Conservation (phyloP, 1,140 invertebrate species). For the Tetragnatha versicolor region DNA sequence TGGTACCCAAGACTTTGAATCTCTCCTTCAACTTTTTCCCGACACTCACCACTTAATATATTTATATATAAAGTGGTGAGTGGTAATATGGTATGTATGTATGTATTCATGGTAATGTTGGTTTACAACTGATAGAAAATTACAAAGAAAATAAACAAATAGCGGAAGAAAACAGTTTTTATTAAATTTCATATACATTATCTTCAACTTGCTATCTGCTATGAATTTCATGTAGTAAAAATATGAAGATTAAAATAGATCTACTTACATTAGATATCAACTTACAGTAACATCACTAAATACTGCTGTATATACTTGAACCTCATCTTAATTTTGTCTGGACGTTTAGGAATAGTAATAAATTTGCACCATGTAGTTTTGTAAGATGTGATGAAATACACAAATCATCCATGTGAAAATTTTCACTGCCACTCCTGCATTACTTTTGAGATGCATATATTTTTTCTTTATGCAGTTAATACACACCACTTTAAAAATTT, state of each 20-base stretch:
- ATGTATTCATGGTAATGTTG: too few relatives aligned
- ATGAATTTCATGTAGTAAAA: conserved; percentile 44
- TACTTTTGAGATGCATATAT: neutral
- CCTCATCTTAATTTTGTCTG: conserved; percentile 31
- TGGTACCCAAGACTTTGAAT: too few relatives aligned
- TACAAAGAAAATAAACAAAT: neutral
- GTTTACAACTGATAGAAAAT: too few relatives aligned
- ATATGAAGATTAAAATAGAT: conserved; percentile 50
- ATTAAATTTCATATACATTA: conserved; percentile 33
- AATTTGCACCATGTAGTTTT: conserved; percentile 29
- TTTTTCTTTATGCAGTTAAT: neutral
- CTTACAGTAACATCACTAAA: neutral
- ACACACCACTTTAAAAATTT: neutral
- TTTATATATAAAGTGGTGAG: too few relatives aligned
- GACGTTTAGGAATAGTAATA: neutral
- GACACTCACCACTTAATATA: too few relatives aligned
- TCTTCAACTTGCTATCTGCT: conserved; percentile 14
- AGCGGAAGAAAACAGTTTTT: conserved; percentile 21
- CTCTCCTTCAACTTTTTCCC: too few relatives aligned
- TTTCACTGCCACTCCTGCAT: neutral
- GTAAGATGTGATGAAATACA: neutral
- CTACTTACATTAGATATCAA: conserved; percentile 13
- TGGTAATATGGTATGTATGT: too few relatives aligned
- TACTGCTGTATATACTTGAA: conserved; percentile 4
- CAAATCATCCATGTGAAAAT: neutral